Conservation (phyloP, 2,888 invertebrate genomes). For the Lasioglossum morio region DNA sequence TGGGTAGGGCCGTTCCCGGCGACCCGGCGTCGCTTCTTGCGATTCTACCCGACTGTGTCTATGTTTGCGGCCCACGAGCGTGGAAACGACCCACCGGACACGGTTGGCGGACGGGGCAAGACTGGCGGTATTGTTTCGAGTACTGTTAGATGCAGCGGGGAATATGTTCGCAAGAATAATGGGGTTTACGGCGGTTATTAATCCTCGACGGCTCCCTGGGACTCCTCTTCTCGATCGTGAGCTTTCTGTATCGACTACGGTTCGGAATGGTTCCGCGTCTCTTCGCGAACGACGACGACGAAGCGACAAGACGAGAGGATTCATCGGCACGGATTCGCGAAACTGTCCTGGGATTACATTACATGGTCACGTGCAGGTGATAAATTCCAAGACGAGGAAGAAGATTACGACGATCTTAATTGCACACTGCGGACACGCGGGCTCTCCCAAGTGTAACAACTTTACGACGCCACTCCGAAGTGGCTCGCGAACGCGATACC, state of each 20-base stretch:
- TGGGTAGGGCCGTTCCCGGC: constrained; percentile 53
- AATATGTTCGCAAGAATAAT: constrained; percentile 59
- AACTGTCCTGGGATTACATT: not conserved
- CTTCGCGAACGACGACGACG: not conserved
- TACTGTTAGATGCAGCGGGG: constrained; percentile 51
- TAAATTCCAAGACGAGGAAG: constrained; percentile 39
- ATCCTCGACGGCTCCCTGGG: constrained; percentile 50
- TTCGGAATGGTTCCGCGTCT: not conserved
- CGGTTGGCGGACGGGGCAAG: constrained; percentile 42
- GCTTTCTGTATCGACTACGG: not conserved
- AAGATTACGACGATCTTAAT: constrained; percentile 65
- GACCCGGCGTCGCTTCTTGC: constrained; percentile 47
- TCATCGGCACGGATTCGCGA: constrained; percentile 14
- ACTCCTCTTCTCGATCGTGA: constrained; percentile 19
- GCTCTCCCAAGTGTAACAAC: constrained; percentile 54
- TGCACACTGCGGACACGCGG: constrained; percentile 47
- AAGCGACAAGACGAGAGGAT: not conserved
- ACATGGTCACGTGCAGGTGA: constrained; percentile 39
- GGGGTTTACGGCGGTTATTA: constrained; percentile 62
- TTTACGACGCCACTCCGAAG: constrained; percentile 54
- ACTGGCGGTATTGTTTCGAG: constrained; percentile 52
- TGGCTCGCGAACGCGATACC: constrained; percentile 56
- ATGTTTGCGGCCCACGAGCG: constrained; percentile 47
- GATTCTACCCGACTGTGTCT: constrained; percentile 21
- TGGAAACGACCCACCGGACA: constrained; percentile 66